These are phyloP conservation scores for Pungitius pungitius DNA, from an alignment of 2,113 vertebrate species.

Conservation along the genomic window DNA sequence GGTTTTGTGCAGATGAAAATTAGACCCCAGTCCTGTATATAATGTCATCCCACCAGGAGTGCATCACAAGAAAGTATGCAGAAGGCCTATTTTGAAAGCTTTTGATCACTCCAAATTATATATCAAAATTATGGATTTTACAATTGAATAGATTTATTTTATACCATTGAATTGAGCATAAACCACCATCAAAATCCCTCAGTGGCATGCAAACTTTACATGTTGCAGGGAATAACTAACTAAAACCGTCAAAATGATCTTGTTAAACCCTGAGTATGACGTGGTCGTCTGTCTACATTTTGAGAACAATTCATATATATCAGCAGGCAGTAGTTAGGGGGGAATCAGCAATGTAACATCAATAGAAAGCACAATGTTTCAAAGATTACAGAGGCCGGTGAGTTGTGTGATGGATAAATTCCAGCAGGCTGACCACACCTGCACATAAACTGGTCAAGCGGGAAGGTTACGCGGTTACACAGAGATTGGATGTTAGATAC, in stretches of 20 bases:
- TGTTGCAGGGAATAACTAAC: neutral
- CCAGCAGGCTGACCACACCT: conserved; percentile 26
- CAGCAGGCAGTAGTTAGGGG: neutral
- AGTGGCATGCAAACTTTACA: neutral
- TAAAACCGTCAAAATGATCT: neutral
- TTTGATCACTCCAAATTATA: neutral
- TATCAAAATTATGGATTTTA: neutral
- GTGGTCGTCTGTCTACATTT: neutral
- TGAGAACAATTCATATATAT: neutral
- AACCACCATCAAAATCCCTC: neutral
- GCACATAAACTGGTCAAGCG: conserved; percentile 28
- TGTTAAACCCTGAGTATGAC: neutral
- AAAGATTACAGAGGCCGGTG: conserved; percentile 9
- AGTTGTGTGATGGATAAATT: conserved; percentile 14
- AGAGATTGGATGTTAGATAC: conserved; percentile 14
- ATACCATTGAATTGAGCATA: neutral
- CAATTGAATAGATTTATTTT: neutral
- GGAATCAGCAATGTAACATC: neutral
- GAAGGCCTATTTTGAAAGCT: neutral
- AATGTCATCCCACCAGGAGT: neutral
- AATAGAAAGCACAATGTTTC: conserved; percentile 16
- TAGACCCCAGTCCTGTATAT: neutral
- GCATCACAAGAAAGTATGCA: neutral
- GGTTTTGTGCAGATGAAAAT: conserved; percentile 1
- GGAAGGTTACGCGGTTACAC: neutral